These are phyloP conservation scores for Spondyliosoma cantharus DNA, from an alignment of 2,797 vertebrate genomes.

Conservation along the genomic window DNA sequence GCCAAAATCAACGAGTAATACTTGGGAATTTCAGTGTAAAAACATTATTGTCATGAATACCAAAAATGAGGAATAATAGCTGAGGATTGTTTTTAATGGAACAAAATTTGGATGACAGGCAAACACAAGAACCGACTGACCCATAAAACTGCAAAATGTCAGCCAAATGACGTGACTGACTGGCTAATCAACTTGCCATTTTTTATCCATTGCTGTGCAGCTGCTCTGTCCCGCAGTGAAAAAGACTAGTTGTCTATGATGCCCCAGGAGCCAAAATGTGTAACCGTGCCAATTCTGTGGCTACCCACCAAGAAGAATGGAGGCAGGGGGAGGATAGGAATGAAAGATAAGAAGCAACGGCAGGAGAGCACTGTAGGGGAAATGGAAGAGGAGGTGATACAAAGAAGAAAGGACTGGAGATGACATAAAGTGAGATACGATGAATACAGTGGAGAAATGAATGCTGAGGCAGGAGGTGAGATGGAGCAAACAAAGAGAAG, in stretches of 20 bases:
- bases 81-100: neutral
- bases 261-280: conserved; percentile 40
- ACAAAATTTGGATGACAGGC: conserved; percentile 6
- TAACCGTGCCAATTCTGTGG: conserved; percentile 48
- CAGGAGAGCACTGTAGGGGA: conserved; percentile 41
- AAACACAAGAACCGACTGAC: conserved; percentile 13
- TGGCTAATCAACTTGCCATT: conserved; percentile 40
- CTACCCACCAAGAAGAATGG: conserved; percentile 43
- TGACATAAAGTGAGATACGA: conserved; percentile 56
- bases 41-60: neutral
- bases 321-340: conserved; percentile 38
- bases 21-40: neutral
- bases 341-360: conserved; percentile 48
- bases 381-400: conserved; percentile 47
- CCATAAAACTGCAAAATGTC: conserved; percentile 26
- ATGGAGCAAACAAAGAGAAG: conserved; percentile 32
- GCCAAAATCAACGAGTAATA: neutral
- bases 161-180: conserved; percentile 29
- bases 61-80: neutral
- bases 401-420: conserved; percentile 36
- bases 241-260: conserved; percentile 56
- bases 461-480: conserved; percentile 30
- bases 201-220: conserved; percentile 47
- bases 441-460: conserved; percentile 43
- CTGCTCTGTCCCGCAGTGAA: conserved; percentile 62